Evolutionary conservation across 2,113 vertebrate species (phyloP), one percentile per base, ranked within the genome.

Genomic region (Chelonoidis abingdonii): DNA sequence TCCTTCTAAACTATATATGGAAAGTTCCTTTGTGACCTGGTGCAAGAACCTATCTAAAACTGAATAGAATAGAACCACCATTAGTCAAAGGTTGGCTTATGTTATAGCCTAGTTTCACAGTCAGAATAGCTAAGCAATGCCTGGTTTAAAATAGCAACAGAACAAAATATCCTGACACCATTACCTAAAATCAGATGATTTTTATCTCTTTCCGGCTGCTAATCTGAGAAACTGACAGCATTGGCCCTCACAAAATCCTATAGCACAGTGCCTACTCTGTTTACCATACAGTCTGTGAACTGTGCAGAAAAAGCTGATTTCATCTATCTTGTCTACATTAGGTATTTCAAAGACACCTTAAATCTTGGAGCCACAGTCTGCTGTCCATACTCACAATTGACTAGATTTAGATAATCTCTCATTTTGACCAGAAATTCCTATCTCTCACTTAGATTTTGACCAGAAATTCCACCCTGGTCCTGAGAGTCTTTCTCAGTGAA

Each of bases 201-300:
- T 93, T 54, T 47, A 49, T 21, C 1, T 5, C 11, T 54, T 78
- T 84, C 8, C 16, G 3, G 13, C 8, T 1, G 0, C 59, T 90
- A 17, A 11, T 10, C 10, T 19, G 6, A 84, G 44, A 78, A 44
- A 92, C 86, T 38, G 8, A 1, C 62, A 86, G 29, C 16, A 86
- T 5, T 12, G 80, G 2, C 14, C 85, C 9, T 54, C 76, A 56
- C n/a, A 89, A n/a, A 14, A 62, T 41, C 0, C 0, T 54, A 8
- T n/a, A 21, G 22, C 75, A 44, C 11, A 25, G 24, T 44, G 25
- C 44, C 22, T 47, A 44, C 75, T 78, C 2, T 81, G 38, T 89
- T 88, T 69, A 25, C 56, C 22, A 29, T 56, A 72, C 16, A 41
- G n/a, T 83, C 54, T 57, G 38, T 54, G 54, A 88, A 54, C 19